phyloP scores from a whole-genome alignment of 2,888 invertebrate genomes.

The Lissonota sp. region DNA sequence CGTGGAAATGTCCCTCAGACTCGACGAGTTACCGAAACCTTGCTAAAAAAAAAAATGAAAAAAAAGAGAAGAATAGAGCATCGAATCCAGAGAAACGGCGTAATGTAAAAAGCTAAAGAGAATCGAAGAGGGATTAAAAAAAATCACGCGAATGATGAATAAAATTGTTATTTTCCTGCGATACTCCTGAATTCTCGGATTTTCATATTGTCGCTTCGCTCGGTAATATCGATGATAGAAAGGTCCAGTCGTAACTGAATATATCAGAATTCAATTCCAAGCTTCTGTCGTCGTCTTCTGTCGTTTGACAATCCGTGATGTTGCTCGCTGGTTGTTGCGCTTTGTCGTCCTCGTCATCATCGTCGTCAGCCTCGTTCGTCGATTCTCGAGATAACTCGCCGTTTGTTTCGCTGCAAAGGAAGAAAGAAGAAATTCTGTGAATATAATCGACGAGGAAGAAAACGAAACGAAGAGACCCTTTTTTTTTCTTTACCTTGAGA shows the following conservation, averaged over 20 bases:
- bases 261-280: slow-evolving; percentile 66
- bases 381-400: slow-evolving; percentile 48
- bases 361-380: slow-evolving; percentile 70
- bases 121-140: slow-evolving; percentile 9
- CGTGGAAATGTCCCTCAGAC: slow-evolving; percentile 69
- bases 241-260: slow-evolving; percentile 75
- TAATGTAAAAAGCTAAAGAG: background rate
- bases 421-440: background rate
- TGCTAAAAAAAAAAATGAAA: slow-evolving; percentile 56
- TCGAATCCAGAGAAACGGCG: background rate
- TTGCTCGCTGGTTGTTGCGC: slow-evolving; percentile 37
- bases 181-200: background rate
- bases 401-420: slow-evolving; percentile 45
- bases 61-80: background rate
- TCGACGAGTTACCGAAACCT: slow-evolving; percentile 71
- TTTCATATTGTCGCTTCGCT: slow-evolving; percentile 66
- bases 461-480: too few species aligned
- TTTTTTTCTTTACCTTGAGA: slow-evolving; percentile 27
- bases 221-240: slow-evolving; percentile 75
- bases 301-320: slow-evolving; percentile 26
- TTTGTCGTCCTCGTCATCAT: slow-evolving; percentile 42
- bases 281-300: slow-evolving; percentile 40
- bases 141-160: slow-evolving; percentile 21
- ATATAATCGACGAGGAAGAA: background rate
- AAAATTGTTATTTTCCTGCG: slow-evolving; percentile 50